phyloP scores from a whole-genome alignment of 2,797 vertebrate genomes.

The Takifugu ocellatus region DNA sequence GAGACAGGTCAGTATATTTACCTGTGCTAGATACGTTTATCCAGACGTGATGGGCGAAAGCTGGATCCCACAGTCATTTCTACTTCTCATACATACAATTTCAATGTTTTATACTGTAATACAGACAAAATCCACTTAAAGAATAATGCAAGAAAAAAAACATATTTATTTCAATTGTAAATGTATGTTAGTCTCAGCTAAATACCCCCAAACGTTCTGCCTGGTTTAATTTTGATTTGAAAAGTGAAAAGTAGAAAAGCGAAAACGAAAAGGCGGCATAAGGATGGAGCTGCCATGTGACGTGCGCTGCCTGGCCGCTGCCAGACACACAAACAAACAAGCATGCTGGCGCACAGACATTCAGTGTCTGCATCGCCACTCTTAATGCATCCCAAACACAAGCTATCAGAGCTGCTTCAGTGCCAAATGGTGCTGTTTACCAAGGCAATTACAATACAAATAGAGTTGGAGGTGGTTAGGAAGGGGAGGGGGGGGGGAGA shows the following conservation, averaged over 20 bases:
- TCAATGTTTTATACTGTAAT: too few species aligned
- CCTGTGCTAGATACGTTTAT: not conserved
- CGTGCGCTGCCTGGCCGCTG: slow-evolving; percentile 45
- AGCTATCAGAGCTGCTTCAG: slow-evolving; percentile 74
- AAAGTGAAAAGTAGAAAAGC: slow-evolving; percentile 4
- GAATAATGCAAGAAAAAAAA: too few species aligned
- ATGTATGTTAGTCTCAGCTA: too few species aligned
- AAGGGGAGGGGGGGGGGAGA: slow-evolving; percentile 19
- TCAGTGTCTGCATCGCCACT: slow-evolving; percentile 61
- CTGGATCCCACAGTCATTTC: not conserved
- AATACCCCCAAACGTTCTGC: too few species aligned
- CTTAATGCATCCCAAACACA: slow-evolving; percentile 76
- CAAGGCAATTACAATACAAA: slow-evolving; percentile 77
- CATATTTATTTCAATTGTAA: too few species aligned
- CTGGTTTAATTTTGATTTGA: too few species aligned
- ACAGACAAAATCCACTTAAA: too few species aligned
- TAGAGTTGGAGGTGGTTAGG: slow-evolving; percentile 72
- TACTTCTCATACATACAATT: too few species aligned
- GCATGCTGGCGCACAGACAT: slow-evolving; percentile 25
- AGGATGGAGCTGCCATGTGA: slow-evolving; percentile 30
- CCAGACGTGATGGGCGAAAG: not conserved
- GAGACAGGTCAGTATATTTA: slow-evolving; percentile 13
- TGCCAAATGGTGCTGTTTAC: slow-evolving; percentile 77
- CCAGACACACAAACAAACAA: slow-evolving; percentile 41
- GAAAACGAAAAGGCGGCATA: slow-evolving; percentile 36